These are phyloP conservation scores for Drosophila guanche DNA, from an alignment of 1,140 invertebrate species.

Conservation along the genomic window DNA sequence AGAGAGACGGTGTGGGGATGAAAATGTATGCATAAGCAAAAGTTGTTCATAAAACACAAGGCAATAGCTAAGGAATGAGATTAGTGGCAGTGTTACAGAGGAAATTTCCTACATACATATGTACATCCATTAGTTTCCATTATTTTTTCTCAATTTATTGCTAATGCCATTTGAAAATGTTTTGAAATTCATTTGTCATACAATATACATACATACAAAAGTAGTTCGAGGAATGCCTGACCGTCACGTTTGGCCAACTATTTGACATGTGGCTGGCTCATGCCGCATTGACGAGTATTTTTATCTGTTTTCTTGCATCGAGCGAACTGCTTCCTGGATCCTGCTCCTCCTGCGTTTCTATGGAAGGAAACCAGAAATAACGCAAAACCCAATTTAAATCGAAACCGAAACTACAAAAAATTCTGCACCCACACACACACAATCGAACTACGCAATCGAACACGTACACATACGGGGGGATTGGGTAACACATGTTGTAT, in stretches of 20 bases:
- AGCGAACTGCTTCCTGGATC: conserved; percentile 1
- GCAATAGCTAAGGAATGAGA: conserved; percentile 16
- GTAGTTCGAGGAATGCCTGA: not conserved
- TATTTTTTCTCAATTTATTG: not conserved
- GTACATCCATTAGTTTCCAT: no score
- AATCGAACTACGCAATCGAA: conserved; percentile 2
- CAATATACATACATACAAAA: conserved; percentile 5
- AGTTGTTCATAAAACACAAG: conserved; percentile 59
- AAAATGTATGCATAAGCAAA: conserved; percentile 77
- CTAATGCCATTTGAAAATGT: not conserved
- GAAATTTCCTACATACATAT: no score
- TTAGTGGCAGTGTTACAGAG: not conserved
- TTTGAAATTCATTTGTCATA: conserved; percentile 4
- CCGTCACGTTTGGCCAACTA: conserved; percentile 32
- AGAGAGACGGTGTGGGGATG: not conserved
- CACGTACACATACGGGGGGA: conserved; percentile 15
- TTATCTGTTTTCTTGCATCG: conserved; percentile 7
- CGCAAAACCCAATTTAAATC: conserved; percentile 53
- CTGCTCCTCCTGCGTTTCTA: no score
- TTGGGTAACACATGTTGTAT: conserved; percentile 41
- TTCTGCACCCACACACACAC: not conserved
- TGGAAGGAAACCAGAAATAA: not conserved
- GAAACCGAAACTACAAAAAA: conserved; percentile 19
- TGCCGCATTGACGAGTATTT: conserved; percentile 2
- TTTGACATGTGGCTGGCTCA: conserved; percentile 32